Evolutionary conservation across 2,113 vertebrate species (phyloP), one percentile per base, ranked within the genome.

Genomic region (Chaetorhynchus papuensis): DNA sequence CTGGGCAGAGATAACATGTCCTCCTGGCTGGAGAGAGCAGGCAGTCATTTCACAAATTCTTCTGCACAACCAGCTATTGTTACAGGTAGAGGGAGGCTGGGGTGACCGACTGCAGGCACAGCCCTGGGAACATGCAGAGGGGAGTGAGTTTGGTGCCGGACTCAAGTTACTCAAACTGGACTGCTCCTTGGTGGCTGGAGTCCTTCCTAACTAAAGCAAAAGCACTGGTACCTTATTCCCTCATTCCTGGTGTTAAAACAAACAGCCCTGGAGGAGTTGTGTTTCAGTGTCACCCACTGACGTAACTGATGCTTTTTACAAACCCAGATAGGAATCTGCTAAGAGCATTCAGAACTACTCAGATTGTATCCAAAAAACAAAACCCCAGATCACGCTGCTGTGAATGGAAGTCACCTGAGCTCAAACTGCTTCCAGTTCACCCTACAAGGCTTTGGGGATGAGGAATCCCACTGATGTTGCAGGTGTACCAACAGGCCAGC

Each of bases 41-140:
- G 96, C 95, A 91, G 96, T 96, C 97, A 97, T 97, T 97, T 96
- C 96, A 96, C 95, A 97, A 97, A 97, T 97, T 97, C 98, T 98
- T 97, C 95, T 96, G 95, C 96, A 98, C 97, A 98, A 96, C 91
- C 96, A 97, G 97, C 97, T 93, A 97, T 97, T 98, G 97, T 98
- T 97, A 96, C 96, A 98, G 97, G 97, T 97, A 97, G 97, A 97
- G 89, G 90, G 94, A 95, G 97, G 96, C 94, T 39, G 1, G 87
- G 71, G 87, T 14, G 19, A 78, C 57, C 33, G 69, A 91, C 94
- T 91, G 87, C 84, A 96, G 95, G 91, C 78, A 10, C 94, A 89
- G 93, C 82, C 85, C 78, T 92, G 87, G 91, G 94, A 93, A 93
- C 89, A 69, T 0, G 39, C 70, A 3, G 70, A 96, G 53, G 63